Evolutionary conservation across 2,888 invertebrate species (phyloP).

Genomic region (Hirtodrosophila histrioides): DNA sequence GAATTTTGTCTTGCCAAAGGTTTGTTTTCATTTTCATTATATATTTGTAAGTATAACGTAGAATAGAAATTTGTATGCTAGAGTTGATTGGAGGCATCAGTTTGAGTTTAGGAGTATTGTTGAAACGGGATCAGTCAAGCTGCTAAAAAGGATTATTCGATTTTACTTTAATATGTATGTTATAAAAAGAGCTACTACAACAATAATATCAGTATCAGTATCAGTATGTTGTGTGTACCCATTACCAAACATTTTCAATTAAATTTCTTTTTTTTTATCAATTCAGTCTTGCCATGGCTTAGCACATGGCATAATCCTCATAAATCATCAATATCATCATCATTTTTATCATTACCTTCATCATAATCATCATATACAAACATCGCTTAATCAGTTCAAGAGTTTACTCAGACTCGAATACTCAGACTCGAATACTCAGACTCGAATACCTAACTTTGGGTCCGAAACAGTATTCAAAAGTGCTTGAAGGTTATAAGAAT

Average conservation of each 20-base stretch:
- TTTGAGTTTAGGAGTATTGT: slow-evolving; percentile 31
- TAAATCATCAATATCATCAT: slow-evolving; percentile 27
- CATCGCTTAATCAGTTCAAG: slow-evolving; percentile 54
- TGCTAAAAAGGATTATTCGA: slow-evolving; percentile 45
- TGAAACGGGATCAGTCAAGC: slow-evolving; percentile 63
- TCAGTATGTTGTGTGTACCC: slow-evolving; percentile 70
- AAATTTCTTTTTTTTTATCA: slow-evolving; percentile 49
- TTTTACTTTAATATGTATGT: slow-evolving; percentile 40
- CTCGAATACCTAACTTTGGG: slow-evolving; percentile 63
- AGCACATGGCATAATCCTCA: slow-evolving; percentile 49
- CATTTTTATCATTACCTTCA: background rate
- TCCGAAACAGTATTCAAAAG: slow-evolving; percentile 49
- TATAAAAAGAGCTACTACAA: slow-evolving; percentile 77
- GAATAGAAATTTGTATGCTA: slow-evolving; percentile 74
- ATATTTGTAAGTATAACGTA: slow-evolving; percentile 63
- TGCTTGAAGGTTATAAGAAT: slow-evolving; percentile 52
- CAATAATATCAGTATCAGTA: slow-evolving; percentile 77
- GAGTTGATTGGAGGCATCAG: slow-evolving; percentile 61
- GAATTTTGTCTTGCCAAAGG: slow-evolving; percentile 53
- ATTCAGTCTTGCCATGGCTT: slow-evolving; percentile 70
- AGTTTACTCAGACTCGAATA: slow-evolving; percentile 39
- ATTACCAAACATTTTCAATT: slow-evolving; percentile 61
- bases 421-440: no score
- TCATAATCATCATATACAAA: slow-evolving; percentile 37
- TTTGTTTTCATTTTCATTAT: slow-evolving; percentile 36